Evolutionary conservation across 2,797 vertebrate species (phyloP).

Genomic region (Gallirallus australis): DNA sequence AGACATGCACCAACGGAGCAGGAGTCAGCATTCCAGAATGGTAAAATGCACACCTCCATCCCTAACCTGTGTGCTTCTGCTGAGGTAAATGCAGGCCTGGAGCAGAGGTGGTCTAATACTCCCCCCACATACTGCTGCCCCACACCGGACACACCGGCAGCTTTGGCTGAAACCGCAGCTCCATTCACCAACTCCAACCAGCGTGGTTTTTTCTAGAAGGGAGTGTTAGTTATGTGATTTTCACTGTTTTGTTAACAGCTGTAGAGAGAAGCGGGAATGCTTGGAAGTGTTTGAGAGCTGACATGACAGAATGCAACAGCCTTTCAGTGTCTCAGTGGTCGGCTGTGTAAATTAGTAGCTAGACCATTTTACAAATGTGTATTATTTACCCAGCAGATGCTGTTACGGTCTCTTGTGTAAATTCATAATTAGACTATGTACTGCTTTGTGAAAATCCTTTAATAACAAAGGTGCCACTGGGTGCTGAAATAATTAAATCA

Average conservation of each 20-base stretch:
- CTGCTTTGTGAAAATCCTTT: conserved; percentile 71
- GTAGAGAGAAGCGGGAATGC: conserved; percentile 10
- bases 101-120: not conserved
- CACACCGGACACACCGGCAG: not conserved
- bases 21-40: not conserved
- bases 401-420: conserved; percentile 60
- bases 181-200: not conserved
- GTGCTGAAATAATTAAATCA: conserved; percentile 74
- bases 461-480: conserved; percentile 69
- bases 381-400: conserved; percentile 76
- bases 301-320: conserved; percentile 57
- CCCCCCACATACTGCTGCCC: not conserved
- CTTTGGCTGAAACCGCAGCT: not conserved
- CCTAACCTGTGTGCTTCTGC: not conserved
- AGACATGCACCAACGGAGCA: not conserved
- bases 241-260: conserved; percentile 8
- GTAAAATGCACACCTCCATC: not conserved
- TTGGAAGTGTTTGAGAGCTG: conserved; percentile 42
- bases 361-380: conserved; percentile 74
- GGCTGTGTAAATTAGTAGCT: conserved; percentile 70
- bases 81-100: not conserved
- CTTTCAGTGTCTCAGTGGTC: conserved; percentile 59
- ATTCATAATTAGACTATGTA: conserved; percentile 51
- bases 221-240: not conserved
- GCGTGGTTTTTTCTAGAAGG: not conserved